Base-by-base conservation (phyloP, 2,113 vertebrate genomes). In the Ginglymostoma cirratum region DNA sequence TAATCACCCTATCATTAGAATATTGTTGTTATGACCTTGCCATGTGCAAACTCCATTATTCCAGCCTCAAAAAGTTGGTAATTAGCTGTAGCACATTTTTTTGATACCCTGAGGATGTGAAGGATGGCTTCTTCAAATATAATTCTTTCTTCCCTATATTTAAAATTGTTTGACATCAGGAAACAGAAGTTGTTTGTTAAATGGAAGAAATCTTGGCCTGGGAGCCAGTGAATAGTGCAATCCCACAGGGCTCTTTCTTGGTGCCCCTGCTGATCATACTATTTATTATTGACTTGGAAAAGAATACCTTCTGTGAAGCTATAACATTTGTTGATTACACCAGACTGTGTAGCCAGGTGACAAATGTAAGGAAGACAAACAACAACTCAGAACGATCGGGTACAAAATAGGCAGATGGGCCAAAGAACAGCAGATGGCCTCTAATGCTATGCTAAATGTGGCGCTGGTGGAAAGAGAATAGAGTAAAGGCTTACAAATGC, bases 311-410 rank as follows among this genome's bases (percentile, higher is more conserved):
- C 55, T 90, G 87, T 61, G 30, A 55, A 34, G 30, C 55, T 90
- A 90, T n/a, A 90, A 34, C 48, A 90, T 52, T 90, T 61, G 87
- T 61, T 61, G 87, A 90, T 30, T 30, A 61, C 61, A 34, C 27
- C 87, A 90, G 55, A 52, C 87, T 90, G 55, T n/a, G 52, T 90
- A 52, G 87, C 52, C 87, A 90, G 87, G 87, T 90, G 87, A 90
- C 87, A 65, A n/a, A 90, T 34, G 61, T 52, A 90, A 90, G 45
- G 27, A 52, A 90, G 52, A 61, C 61, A 90, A 90, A 90, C 52
- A 90, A 61, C 87, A 90, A 61, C 34, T 90, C 55, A 89, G 14
- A 90, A 90, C 14, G 87, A 90, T 61, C 8, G 34, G 55, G 27
- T 61, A 27, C 87, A 90, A 90, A 61, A 34, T n/a, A 90, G 34